These are phyloP conservation scores for Boloria selene DNA, from an alignment of 2,888 invertebrate genomes.

Conservation along the genomic window DNA sequence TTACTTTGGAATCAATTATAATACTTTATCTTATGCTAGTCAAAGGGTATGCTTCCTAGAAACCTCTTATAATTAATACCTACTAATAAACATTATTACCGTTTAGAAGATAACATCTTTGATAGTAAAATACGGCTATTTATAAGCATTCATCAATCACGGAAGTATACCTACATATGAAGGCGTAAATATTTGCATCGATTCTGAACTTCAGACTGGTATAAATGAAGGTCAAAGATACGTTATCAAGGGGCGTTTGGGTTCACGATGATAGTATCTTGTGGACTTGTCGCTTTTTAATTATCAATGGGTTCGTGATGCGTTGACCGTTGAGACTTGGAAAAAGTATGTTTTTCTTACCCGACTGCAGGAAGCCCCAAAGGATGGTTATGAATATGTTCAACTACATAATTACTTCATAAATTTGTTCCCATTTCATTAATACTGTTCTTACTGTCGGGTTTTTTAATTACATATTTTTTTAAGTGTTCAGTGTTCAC, in stretches of 20 bases:
- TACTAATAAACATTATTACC: neutral
- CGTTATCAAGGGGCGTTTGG: constrained; percentile 36
- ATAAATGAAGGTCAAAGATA: constrained; percentile 40
- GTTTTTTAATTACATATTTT: too few species aligned
- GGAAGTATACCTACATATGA: constrained; percentile 4
- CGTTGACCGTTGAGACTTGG: neutral
- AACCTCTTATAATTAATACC: neutral
- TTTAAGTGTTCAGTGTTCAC: too few species aligned
- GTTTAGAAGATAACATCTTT: neutral
- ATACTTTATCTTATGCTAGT: too few species aligned
- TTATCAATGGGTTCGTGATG: neutral
- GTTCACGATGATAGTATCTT: constrained; percentile 24
- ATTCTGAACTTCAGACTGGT: constrained; percentile 39
- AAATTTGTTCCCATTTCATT: too few species aligned
- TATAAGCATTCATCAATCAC: neutral
- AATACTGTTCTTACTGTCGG: too few species aligned
- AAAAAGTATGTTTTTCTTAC: too few species aligned
- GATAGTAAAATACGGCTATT: neutral
- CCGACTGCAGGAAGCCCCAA: too few species aligned
- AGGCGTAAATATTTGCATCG: constrained; percentile 16
- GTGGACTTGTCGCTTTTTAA: constrained; percentile 10
- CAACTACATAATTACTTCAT: too few species aligned
- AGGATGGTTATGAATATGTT: too few species aligned
- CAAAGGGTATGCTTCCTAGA: too few species aligned
- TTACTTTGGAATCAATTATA: too few species aligned